A percentile compares a stretch with the other conserved stretches of the same genome.
These are phyloP conservation scores for Sebastes variabilis DNA, from an alignment of 2,797 vertebrate genomes.

Conservation along the genomic window DNA sequence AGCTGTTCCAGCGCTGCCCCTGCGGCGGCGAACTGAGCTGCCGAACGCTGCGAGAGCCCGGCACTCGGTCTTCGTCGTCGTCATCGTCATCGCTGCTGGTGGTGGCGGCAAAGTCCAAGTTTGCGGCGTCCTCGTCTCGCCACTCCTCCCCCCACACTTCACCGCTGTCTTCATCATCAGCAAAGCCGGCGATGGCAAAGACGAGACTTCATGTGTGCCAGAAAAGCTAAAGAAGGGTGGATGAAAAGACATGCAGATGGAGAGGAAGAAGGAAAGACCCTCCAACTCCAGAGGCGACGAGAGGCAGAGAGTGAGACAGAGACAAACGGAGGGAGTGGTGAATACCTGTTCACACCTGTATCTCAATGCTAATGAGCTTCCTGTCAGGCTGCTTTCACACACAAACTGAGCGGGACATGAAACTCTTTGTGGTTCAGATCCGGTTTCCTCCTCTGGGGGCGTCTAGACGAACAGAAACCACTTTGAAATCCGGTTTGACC, in stretches of 20 bases:
- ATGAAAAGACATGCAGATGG: neutral
- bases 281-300: neutral
- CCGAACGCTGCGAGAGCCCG: slow-evolving; percentile 83
- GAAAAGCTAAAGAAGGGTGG: slow-evolving; percentile 67
- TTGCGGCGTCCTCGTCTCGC: neutral
- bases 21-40: slow-evolving; percentile 88
- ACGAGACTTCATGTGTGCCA: slow-evolving; percentile 91
- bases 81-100: neutral
- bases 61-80: accelerated
- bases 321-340: neutral
- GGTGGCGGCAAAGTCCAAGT: slow-evolving; percentile 4
- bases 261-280: neutral
- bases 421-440: slow-evolving; percentile 46
- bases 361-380: slow-evolving; percentile 53
- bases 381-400: slow-evolving; percentile 49
- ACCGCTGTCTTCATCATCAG: neutral
- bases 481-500: slow-evolving; percentile 50
- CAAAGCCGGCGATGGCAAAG: slow-evolving; percentile 64
- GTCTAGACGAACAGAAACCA: slow-evolving; percentile 60
- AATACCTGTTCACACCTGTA: slow-evolving; percentile 13
- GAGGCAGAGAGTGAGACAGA: no score
- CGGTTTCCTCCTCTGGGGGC: slow-evolving; percentile 19
- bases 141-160: slow-evolving; percentile 40
- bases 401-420: slow-evolving; percentile 18
- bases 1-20: slow-evolving; percentile 94